These are phyloP conservation scores for Drosophila pseudoananassae DNA, from an alignment of 1,140 invertebrate species.

Conservation along the genomic window DNA sequence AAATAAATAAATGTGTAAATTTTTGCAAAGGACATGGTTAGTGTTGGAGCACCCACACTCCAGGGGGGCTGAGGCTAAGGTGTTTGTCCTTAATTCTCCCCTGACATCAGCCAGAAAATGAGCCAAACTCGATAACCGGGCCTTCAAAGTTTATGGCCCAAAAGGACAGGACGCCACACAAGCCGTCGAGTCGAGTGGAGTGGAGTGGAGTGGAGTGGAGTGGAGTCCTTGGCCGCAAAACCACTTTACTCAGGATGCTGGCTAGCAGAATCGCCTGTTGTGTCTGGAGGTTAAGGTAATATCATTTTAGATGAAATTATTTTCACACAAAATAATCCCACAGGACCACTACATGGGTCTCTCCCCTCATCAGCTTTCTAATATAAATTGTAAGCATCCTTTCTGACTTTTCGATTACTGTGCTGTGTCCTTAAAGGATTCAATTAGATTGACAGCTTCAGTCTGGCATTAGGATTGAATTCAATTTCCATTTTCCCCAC, in stretches of 20 bases:
- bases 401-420: too few relatives aligned
- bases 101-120: constrained; percentile 45
- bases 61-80: too few relatives aligned
- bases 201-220: too few relatives aligned
- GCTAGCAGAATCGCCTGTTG: constrained; percentile 37
- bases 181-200: too few relatives aligned
- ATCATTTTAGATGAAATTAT: constrained; percentile 69
- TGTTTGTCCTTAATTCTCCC: constrained; percentile 31
- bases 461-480: constrained; percentile 44
- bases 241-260: background rate
- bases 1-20: constrained; percentile 10
- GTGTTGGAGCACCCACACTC: too few relatives aligned
- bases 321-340: constrained; percentile 46
- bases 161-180: constrained; percentile 2
- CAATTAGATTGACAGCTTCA: constrained; percentile 7
- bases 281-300: constrained; percentile 63
- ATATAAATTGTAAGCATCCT: too few relatives aligned
- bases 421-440: background rate
- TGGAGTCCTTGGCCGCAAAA: background rate
- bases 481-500: constrained; percentile 71
- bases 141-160: constrained; percentile 68
- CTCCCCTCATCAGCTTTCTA: too few relatives aligned
- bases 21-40: constrained; percentile 12
- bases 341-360: too few relatives aligned
- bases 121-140: constrained; percentile 72